Base-by-base conservation (phyloP, 2,888 invertebrate species). In the Griposia aprilina region DNA sequence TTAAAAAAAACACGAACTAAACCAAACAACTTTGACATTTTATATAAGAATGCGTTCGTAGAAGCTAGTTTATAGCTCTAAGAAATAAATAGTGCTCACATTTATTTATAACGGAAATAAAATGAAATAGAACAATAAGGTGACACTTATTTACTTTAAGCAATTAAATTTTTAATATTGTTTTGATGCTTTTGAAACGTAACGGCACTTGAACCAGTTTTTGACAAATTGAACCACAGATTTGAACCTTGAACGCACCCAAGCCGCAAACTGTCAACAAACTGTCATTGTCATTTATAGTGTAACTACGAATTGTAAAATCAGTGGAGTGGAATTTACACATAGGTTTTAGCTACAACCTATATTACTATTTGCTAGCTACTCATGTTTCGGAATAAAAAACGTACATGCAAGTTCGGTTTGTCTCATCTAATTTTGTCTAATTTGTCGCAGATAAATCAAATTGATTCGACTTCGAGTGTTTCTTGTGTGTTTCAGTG, bases 21-120 rank as follows among this genome's bases (percentile, higher is more conserved):
- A 62, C 50, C 57, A 79, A 79, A 65, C 73, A 57, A 57, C 15
- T 57, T 57, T 79, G 81, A 81, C 78, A 45, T 74, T 74, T 23
- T 2, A 15, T 63, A 5, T 0, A 70, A 5, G 1, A 50, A 72
- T 57, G 57, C 81, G 57, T 73, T 79, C 80, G 0, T 45, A 15
- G 0, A 17, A 17, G 5, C n/a, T 15, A n/a, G 8, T 36, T 65
- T n/a, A 7, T 36, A 20, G 15, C 15, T 26, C 0, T 26, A 26
- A 1, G 5, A 41, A n/a, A 15, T 17, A 26, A 67, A n/a, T 8
- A 3, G 13, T 1, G 13, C 10, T 23, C 13, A 41, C 2, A 41
- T 30, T 52, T 30, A 48, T 23, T 20, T n/a, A 30, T 13, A 10
- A 6, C 1, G 0, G 8, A 77, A 36, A 4, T 11, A 23, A 63